Base-by-base conservation (phyloP, 2,113 vertebrate genomes). In the Hippocampus guttulatus region DNA sequence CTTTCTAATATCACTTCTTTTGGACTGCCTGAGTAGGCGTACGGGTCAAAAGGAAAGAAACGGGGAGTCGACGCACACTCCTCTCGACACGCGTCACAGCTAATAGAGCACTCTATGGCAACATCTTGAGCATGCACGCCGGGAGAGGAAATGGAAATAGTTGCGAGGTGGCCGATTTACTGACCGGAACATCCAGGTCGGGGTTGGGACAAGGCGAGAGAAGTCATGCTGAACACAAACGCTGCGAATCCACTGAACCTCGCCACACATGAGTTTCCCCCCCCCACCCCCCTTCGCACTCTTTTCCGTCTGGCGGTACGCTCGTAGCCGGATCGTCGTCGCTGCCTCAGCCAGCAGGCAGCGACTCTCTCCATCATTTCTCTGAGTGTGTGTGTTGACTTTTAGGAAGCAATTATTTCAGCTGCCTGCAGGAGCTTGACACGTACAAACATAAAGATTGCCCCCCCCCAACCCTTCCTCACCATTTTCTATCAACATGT, bases 161-260 rank as follows among this genome's bases (percentile, higher is more conserved):
- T 45, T 54, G 66, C 73, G 63, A 83, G 9, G 64, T 83, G 82
- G 83, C 78, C 76, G 83, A 85, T 87, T 87, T 85, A 83, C 81
- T 74, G 82, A 79, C 72, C 63, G 30, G 78, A 79, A 87, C 76
- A 76, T 40, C 54, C 2, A n/a, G 70, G 75, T 25, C 1, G 70
- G 76, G 75, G 41, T 2, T 6, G 49, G 41, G 23, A 9, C 12
- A 64, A 38, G 47, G 58, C 33, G 10, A 14, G 23, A 61, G 49
- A 71, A 58, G 71, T 68, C 71, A 57, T 68, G 76, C 75, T 66
- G 43, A 72, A 80, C 77, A 69, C 71, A 81, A 81, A 83, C 83
- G 82, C 74, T 70, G 63, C 58, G 25, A 77, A 75, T 77, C 66
- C 70, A 52, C 61, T 8, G 41, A 76, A 78, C 75, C 67, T 83